A percentile compares a stretch with the other conserved stretches of the same genome.
Evolutionary conservation across 2,113 vertebrate genomes (phyloP).

Genomic region (Cardinalis cardinalis): DNA sequence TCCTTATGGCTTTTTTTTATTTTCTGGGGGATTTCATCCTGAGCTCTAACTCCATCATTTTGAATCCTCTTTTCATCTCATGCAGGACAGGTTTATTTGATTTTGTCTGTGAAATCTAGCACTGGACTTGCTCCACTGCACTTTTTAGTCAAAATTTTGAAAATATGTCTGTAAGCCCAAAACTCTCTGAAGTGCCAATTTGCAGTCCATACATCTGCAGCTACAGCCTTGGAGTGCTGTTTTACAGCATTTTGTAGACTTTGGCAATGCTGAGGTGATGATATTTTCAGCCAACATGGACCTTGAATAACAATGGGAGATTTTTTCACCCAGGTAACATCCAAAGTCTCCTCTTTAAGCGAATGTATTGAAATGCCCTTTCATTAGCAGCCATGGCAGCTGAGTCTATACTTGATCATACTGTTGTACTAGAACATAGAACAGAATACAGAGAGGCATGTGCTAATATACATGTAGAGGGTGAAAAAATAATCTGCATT

Average conservation of each 20-base stretch:
- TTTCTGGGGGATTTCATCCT: background rate
- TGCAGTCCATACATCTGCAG: background rate
- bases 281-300: background rate
- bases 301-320: background rate
- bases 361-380: background rate
- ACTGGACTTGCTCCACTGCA: background rate
- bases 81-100: background rate
- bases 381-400: background rate
- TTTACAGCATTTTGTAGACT: background rate
- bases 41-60: background rate
- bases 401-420: background rate
- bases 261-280: background rate
- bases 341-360: background rate
- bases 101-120: background rate
- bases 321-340: background rate
- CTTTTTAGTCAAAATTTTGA: background rate
- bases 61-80: conserved; percentile 10
- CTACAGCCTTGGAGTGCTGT: background rate
- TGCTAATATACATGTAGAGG: background rate
- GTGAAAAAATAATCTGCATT: background rate
- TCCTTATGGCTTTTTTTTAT: background rate
- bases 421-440: background rate
- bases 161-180: background rate
- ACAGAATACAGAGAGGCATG: background rate
- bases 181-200: background rate